Evolutionary conservation across 2,888 invertebrate genomes (phyloP).

Genomic region (Aleiodes leptofemur): DNA sequence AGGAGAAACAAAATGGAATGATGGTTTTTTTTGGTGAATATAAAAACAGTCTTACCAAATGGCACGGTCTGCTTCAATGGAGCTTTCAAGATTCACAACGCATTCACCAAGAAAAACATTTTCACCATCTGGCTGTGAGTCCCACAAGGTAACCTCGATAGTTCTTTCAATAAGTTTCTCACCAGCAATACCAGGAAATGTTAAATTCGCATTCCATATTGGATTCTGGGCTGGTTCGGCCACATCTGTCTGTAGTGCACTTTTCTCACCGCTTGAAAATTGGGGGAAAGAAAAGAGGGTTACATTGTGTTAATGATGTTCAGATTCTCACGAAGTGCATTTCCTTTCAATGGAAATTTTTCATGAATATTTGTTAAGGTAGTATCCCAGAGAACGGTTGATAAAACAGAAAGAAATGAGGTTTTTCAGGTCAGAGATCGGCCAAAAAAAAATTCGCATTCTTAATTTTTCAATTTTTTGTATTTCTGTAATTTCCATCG

Average conservation of each 20-base stretch:
- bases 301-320: conserved; percentile 26
- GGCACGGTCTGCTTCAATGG: conserved; percentile 90
- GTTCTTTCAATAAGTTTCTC: conserved; percentile 88
- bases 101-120: conserved; percentile 89
- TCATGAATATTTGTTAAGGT: background rate
- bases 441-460: too few species aligned
- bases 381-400: too few species aligned
- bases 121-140: conserved; percentile 88
- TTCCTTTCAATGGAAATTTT: background rate
- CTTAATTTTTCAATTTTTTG: too few species aligned
- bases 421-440: too few species aligned
- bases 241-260: conserved; percentile 88
- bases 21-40: background rate
- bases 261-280: conserved; percentile 82
- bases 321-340: too few species aligned
- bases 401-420: background rate
- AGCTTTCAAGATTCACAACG: conserved; percentile 87
- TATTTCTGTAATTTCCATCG: too few species aligned
- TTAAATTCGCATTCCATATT: conserved; percentile 94
- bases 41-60: conserved; percentile 79
- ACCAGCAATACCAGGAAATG: conserved; percentile 87
- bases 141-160: conserved; percentile 93
- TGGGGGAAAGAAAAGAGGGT: conserved; percentile 8
- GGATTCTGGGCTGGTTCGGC: conserved; percentile 92
- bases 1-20: background rate